Evolutionary conservation across 2,888 invertebrate species (phyloP).

Genomic region (Quadroppia sp.): DNA sequence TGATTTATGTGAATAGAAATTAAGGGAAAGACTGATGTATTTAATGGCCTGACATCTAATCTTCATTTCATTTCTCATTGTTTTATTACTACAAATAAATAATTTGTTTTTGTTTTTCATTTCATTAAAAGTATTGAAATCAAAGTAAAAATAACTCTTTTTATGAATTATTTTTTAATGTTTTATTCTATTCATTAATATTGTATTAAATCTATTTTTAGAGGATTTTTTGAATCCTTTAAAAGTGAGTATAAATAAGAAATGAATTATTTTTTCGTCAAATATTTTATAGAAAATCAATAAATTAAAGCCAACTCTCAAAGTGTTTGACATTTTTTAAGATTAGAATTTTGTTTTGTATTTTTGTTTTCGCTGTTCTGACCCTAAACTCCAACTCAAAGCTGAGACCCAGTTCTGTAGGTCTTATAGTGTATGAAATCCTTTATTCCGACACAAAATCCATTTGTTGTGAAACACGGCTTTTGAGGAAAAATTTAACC

Average conservation of each 20-base stretch:
- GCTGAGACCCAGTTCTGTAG: background rate
- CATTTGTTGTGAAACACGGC: background rate
- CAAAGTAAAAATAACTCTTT: too few relatives aligned
- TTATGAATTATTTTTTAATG: too few relatives aligned
- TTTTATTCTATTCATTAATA: too few relatives aligned
- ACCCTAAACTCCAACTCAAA: background rate
- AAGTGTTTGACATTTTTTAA: conserved; percentile 31
- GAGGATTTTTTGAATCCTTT: too few relatives aligned
- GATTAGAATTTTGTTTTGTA: background rate
- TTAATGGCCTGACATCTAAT: background rate
- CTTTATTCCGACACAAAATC: conserved; percentile 11
- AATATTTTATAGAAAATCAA: conserved; percentile 14
- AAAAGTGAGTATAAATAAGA: too few relatives aligned
- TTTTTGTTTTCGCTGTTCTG: background rate
- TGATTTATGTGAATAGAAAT: background rate
- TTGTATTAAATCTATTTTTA: too few relatives aligned
- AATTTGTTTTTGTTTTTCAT: background rate
- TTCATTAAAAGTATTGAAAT: too few relatives aligned
- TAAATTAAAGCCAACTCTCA: conserved; percentile 27
- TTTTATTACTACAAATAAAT: background rate
- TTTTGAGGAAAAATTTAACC: background rate
- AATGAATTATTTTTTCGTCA: background rate
- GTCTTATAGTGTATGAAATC: conserved; percentile 25
- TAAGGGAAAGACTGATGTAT: background rate
- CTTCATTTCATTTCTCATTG: background rate